Evolutionary conservation across 2,888 invertebrate genomes (phyloP), one percentile per base, ranked within the genome.

Genomic region (Synergus itoensis): DNA sequence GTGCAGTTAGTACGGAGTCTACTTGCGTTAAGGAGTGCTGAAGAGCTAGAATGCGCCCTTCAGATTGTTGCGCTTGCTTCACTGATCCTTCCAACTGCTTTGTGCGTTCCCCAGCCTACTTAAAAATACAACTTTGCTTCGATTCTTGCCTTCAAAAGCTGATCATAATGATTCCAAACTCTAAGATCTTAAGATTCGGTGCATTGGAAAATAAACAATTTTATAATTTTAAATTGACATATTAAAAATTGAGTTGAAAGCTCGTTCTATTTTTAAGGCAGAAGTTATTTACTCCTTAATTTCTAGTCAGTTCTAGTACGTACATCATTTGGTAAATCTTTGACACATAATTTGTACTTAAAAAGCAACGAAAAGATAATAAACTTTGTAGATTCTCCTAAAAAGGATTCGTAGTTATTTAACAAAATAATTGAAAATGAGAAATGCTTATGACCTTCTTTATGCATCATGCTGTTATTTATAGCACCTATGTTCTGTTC

Each of bases 1-100:
- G 94, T 86, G 95, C 95, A 87, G 94, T 94, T 88, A 96, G 93
- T 89, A 95, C 94, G 87, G 94, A 94, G 90, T 96, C 95, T 87
- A 95, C 94, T 89, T 95, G 94, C 83, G 93, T 94, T 84, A 96
- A 93, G 95, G 96, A 96, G 85, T 95, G 95, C 91, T 96, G 96
- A 88, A 96, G 94, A 83, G 94, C 94, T 86, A 96, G 94, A 84
- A 97, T 94, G 86, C 95, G 94, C 86, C 95, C 94, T 93, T 97
- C 97, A 77, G 95, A 95, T 87, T 94, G 94, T 91, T 97, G 96
- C 67, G 97, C 96, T 91, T 96, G 95, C 86, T 94, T 94, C 83
- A 96, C 96, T 85, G 95, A 95, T 86, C 94, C 93, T 92, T 96
- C 96, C 86, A 96, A 93, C 83, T 94, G 92, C 86, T 93, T 92